These are phyloP conservation scores for Cryptoblepharus egeriae DNA, from an alignment of 2,797 vertebrate genomes.

Conservation along the genomic window DNA sequence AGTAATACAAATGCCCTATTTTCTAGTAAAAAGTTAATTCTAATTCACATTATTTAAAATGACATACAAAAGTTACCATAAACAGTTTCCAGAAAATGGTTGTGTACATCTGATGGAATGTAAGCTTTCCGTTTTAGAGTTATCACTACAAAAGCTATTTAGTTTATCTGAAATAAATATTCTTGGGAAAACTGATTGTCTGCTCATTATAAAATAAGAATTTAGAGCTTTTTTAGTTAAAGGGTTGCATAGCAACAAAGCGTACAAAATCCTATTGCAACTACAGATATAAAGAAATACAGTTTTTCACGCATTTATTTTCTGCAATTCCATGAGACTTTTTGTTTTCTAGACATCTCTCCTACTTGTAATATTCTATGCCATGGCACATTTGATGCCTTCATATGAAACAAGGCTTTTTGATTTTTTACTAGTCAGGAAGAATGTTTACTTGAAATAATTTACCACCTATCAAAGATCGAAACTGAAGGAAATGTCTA, in stretches of 20 bases:
- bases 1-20: slow-evolving; percentile 62
- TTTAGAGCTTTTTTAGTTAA: slow-evolving; percentile 73
- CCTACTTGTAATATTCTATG: not conserved
- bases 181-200: slow-evolving; percentile 86
- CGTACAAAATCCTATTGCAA: slow-evolving; percentile 76
- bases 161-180: slow-evolving; percentile 77
- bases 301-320: slow-evolving; percentile 59
- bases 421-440: slow-evolving; percentile 17
- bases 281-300: slow-evolving; percentile 68
- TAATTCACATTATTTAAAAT: slow-evolving; percentile 71
- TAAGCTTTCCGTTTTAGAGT: slow-evolving; percentile 60
- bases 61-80: slow-evolving; percentile 54
- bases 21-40: slow-evolving; percentile 70
- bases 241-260: slow-evolving; percentile 88
- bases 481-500: slow-evolving; percentile 34
- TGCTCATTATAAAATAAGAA: slow-evolving; percentile 63
- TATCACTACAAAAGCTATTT: slow-evolving; percentile 61
- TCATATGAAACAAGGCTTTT: slow-evolving; percentile 33
- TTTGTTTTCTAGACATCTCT: not conserved
- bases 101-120: slow-evolving; percentile 71
- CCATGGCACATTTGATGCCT: slow-evolving; percentile 21
- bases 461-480: slow-evolving; percentile 31
- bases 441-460: slow-evolving; percentile 55
- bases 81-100: slow-evolving; percentile 61
- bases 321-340: slow-evolving; percentile 15